A percentile compares a stretch with the other conserved stretches of the same genome.
Evolutionary conservation across 1,140 invertebrate species (phyloP).

Genomic region (Micrasema longulum): DNA sequence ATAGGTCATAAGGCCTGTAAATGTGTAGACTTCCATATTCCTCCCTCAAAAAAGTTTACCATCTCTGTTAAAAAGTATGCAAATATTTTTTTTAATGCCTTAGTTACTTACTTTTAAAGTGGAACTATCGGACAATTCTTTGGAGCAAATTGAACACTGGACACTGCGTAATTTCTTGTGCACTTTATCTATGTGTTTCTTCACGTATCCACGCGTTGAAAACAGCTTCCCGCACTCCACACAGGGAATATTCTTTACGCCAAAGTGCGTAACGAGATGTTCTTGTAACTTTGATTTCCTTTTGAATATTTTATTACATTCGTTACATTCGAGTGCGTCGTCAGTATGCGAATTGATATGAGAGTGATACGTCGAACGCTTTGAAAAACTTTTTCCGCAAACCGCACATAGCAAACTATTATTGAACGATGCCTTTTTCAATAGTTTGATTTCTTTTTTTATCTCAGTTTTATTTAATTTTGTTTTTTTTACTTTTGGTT

Average conservation of each 20-base stretch:
- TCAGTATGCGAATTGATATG: constrained; percentile 7
- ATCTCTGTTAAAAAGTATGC: too few relatives aligned
- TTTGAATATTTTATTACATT: constrained; percentile 28
- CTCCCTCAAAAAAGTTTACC: too few relatives aligned
- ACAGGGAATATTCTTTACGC: constrained; percentile 36
- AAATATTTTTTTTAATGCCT: too few relatives aligned
- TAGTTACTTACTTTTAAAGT: constrained; percentile 36
- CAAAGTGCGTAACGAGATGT: constrained; percentile 32
- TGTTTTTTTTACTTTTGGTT: constrained; percentile 12
- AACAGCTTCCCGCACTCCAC: constrained; percentile 39
- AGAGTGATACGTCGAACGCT: constrained; percentile 20
- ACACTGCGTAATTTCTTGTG: constrained; percentile 27
- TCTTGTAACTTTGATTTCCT: constrained; percentile 23
- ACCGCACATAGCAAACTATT: constrained; percentile 33
- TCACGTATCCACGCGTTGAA: constrained; percentile 21
- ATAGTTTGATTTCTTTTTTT: not conserved
- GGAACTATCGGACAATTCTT: constrained; percentile 29
- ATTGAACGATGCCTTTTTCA: constrained; percentile 11
- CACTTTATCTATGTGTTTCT: constrained; percentile 26
- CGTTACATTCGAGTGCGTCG: constrained; percentile 8
- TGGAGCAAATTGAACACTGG: constrained; percentile 31
- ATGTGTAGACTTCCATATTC: too few relatives aligned
- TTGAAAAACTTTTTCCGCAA: constrained; percentile 35
- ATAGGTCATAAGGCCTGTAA: too few relatives aligned
- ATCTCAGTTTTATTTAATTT: too few relatives aligned